A percentile compares a stretch with the other conserved stretches of the same genome.
phyloP scores from a whole-genome alignment of 2,888 invertebrate genomes.

The Agrochola circellaris region DNA sequence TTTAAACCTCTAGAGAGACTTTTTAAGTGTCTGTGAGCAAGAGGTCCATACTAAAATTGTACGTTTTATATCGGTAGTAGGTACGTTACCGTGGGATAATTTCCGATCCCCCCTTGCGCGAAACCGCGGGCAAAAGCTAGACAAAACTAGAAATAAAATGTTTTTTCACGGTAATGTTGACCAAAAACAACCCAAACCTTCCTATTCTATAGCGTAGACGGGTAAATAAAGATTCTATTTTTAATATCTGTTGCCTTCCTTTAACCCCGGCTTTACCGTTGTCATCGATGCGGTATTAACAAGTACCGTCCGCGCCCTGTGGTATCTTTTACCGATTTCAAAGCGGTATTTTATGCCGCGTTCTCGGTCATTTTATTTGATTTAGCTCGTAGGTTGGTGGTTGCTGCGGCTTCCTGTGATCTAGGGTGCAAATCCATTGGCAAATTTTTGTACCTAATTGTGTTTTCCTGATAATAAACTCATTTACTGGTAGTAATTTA shows the following conservation, averaged over 20 bases:
- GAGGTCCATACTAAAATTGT: too few species aligned
- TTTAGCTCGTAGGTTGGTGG: background rate
- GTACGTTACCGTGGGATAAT: too few species aligned
- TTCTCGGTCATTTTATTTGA: conserved; percentile 35
- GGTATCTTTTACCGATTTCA: conserved; percentile 21
- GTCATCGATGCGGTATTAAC: conserved; percentile 43
- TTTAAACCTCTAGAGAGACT: background rate
- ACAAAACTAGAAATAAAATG: background rate
- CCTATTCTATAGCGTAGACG: background rate
- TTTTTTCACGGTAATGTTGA: background rate
- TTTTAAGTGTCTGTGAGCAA: too few species aligned
- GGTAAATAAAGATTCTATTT: conserved; percentile 5
- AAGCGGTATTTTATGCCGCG: conserved; percentile 19
- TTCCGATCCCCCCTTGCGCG: too few species aligned
- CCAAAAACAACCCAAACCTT: background rate
- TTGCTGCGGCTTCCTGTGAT: conserved; percentile 24
- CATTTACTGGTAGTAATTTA: background rate
- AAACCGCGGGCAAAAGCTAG: too few species aligned
- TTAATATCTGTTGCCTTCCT: conserved; percentile 1
- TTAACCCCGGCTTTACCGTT: conserved; percentile 14
- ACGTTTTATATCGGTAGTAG: too few species aligned
- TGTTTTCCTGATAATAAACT: background rate
- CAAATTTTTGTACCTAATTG: background rate
- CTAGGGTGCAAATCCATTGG: conserved; percentile 4
- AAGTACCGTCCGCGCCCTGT: conserved; percentile 10